Evolutionary conservation across 2,888 invertebrate species (phyloP).

Genomic region (Melolontha melolontha): DNA sequence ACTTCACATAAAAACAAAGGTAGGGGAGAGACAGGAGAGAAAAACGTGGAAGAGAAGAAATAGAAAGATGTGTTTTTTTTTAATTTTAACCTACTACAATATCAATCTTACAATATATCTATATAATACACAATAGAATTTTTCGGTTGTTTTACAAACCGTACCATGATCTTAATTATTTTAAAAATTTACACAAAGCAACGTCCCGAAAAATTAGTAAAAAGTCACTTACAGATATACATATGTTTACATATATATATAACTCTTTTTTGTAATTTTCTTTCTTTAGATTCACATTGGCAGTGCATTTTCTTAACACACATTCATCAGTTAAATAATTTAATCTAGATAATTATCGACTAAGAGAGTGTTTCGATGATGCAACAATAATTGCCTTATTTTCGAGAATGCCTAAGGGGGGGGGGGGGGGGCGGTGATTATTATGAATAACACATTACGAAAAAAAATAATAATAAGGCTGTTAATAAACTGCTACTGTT

Average conservation of each 20-base stretch:
- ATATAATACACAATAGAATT: slow-evolving; percentile 34
- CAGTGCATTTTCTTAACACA: slow-evolving; percentile 57
- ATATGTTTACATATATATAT: slow-evolving; percentile 1
- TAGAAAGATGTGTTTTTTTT: slow-evolving; percentile 10
- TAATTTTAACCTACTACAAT: slow-evolving; percentile 19
- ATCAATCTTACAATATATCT: slow-evolving; percentile 37
- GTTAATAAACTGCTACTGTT: not conserved
- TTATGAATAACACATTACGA: too few species aligned
- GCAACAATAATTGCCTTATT: not conserved
- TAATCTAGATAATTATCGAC: slow-evolving; percentile 50
- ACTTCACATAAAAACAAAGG: not conserved
- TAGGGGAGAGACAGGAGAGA: too few species aligned
- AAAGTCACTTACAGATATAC: slow-evolving; percentile 45
- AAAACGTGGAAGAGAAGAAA: too few species aligned
- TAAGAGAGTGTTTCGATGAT: slow-evolving; percentile 36
- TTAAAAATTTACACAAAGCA: slow-evolving; percentile 39
- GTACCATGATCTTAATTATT: not conserved
- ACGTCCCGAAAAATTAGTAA: slow-evolving; percentile 39
- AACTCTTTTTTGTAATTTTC: slow-evolving; percentile 29
- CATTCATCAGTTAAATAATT: slow-evolving; percentile 46
- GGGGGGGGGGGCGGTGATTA: too few species aligned
- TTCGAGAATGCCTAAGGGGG: too few species aligned
- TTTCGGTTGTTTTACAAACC: slow-evolving; percentile 38
- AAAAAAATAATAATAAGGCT: not conserved
- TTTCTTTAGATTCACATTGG: slow-evolving; percentile 54